Conservation (phyloP, 2,113 vertebrate species). For the Pantherophis guttatus region DNA sequence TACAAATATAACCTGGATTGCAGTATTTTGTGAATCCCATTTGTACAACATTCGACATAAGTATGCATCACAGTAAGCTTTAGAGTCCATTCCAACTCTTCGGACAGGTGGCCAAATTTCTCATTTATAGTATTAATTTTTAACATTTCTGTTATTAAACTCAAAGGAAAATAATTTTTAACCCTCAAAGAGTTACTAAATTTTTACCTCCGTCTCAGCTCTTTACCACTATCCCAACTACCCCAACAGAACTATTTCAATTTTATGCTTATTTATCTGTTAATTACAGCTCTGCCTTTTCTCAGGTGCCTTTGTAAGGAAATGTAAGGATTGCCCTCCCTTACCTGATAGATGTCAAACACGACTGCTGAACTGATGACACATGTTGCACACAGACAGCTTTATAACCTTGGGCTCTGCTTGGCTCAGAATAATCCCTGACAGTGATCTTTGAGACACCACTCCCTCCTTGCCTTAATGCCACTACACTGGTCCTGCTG, state of each 20-base stretch:
- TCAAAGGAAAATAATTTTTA: not conserved
- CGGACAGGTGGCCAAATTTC: not conserved
- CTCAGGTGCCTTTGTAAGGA: not conserved
- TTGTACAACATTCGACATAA: not conserved
- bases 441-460: slow-evolving; percentile 48
- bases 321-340: not conserved
- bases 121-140: not conserved
- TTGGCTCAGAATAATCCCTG: slow-evolving; percentile 31
- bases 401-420: fast-evolving
- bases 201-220: not conserved
- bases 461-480: slow-evolving; percentile 29
- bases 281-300: not conserved
- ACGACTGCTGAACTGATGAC: not conserved
- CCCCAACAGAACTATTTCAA: not conserved
- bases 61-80: not conserved
- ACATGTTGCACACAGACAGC: not conserved
- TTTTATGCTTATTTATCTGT: not conserved
- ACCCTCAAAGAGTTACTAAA: not conserved
- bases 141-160: not conserved
- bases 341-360: not conserved
- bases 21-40: not conserved
- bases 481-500: fast-evolving
- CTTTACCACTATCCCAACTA: not conserved
- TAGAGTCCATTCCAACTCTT: not conserved
- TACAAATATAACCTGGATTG: not conserved